phyloP scores from a whole-genome alignment of 2,797 vertebrate species.

The Sebastes reedi region DNA sequence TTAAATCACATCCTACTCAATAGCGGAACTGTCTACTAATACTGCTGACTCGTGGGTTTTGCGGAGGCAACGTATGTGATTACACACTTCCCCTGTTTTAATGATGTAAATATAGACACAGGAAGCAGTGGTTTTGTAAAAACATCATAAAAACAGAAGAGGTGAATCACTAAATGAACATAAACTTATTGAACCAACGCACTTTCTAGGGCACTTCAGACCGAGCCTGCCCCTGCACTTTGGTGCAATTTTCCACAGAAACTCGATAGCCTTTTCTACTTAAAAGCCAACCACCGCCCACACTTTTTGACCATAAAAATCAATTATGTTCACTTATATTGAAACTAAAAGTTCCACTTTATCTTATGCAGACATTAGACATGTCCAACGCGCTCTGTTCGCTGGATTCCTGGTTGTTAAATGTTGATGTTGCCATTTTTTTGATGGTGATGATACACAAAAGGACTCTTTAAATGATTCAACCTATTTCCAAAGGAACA shows the following conservation, averaged over 20 bases:
- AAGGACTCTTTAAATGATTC: neutral
- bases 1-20: constrained; percentile 17
- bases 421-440: neutral
- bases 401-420: neutral
- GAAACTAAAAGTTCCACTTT: neutral
- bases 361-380: neutral
- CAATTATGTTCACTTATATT: neutral
- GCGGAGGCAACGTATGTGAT: neutral
- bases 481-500: neutral
- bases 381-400: neutral
- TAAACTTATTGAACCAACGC: neutral
- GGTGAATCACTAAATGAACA: constrained; percentile 7
- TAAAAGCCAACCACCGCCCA: neutral
- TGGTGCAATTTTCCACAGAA: neutral
- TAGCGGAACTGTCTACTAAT: neutral
- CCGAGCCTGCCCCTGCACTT: neutral
- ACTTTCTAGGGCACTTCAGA: neutral
- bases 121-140: neutral
- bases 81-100: neutral
- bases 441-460: neutral
- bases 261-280: neutral
- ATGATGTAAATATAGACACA: neutral
- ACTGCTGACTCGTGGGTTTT: constrained; percentile 13
- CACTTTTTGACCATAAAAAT: neutral
- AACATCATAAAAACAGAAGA: neutral